Base-by-base conservation (phyloP, 1,140 invertebrate species). In the Drosophila malerkotliana region DNA sequence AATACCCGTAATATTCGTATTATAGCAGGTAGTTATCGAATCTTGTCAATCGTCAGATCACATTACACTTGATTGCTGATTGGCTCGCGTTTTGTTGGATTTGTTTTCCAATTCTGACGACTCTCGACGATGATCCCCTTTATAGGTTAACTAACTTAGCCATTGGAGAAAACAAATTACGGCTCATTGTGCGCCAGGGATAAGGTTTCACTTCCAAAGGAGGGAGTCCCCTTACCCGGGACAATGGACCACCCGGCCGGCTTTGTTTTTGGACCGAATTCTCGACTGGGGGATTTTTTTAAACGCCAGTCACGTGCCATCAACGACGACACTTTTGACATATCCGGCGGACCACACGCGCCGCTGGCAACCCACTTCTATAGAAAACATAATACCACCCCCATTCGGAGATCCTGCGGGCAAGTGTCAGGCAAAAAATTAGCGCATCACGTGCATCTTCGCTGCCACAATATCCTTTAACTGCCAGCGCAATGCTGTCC, bases 311-410 rank as follows among this genome's bases (percentile, higher is more conserved):
- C 88, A 90, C 88, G 88, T 90, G 88, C 83, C 79, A 69, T 71
- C 68, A 68, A 88, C 67, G 83, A 79, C 79, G 73, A 90, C 79
- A 89, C 80, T 82, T 89, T 67, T 85, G 88, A 90, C 83, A 90
- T 90, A 90, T 90, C 88, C 88, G 89, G 83, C 85, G 63, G 85
- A 90, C 81, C 81, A 85, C 81, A 85, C 81, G 81, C 81, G 81
- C 73, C 81, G 77, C 44, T 48, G 51, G 32, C 64, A 71, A 57
- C 44, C 67, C 52, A 3, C 18, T 69, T 39, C 37, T 30, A 8
- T 64, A 30, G 10, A 47, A 15, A 26, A 12, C 21, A 15, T 12
- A 24, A 37, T 44, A 32, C 18, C 56, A 37, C 26, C 8, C 64
- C 64, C 37, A n/a, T 24, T 48, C 28, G 12, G 10, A 54, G 67